Base-by-base conservation (phyloP, 2,888 invertebrate genomes). In the Heterodera filipjevi region DNA sequence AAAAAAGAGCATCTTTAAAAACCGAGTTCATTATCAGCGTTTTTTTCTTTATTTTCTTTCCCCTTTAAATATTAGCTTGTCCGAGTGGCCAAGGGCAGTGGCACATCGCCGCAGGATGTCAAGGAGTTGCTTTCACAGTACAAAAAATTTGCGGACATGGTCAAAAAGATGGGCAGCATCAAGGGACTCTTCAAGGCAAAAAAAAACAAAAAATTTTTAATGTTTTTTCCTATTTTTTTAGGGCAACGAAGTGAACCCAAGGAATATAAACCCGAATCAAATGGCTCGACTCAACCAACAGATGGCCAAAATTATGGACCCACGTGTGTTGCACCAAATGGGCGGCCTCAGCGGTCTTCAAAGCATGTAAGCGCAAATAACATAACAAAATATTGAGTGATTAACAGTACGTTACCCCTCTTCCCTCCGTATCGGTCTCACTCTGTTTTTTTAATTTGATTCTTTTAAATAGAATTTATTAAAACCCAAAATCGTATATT, bases 291-390 rank as follows among this genome's bases (percentile, higher is more conserved):
- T 99, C 16, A 98, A 99, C 91, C 96, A 97, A 90, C 97, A 99
- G 91, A 98, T 99, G 96, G 97, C 98, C 10, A 96, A 95, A 90
- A 97, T 99, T 96, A 99, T 99, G 94, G 99, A 99, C 91, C 99
- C 99, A 0, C 92, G 96, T 80, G 95, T 99, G 84, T 91, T 99
- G 74, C 96, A 98, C 87, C 98, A 99, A 90, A 94, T 93, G 93
- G 93, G 93, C 92, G 88, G 89, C 81, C 82, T 84, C 19, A 77
- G 79, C 68, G 82, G 83, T n/a, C 76, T 85, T 19, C 79, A 81
- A 49, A 82, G 77, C 64, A 82, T 82, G 82, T 75, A 35, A 66
- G 33, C 3, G 27, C n/a, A n/a, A n/a, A n/a, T n/a, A n/a, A n/a
- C n/a, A n/a, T n/a, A n/a, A n/a, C n/a, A n/a, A n/a, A n/a, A n/a